phyloP scores from a whole-genome alignment of 1,140 invertebrate species.

The Lanistes nyassanus region DNA sequence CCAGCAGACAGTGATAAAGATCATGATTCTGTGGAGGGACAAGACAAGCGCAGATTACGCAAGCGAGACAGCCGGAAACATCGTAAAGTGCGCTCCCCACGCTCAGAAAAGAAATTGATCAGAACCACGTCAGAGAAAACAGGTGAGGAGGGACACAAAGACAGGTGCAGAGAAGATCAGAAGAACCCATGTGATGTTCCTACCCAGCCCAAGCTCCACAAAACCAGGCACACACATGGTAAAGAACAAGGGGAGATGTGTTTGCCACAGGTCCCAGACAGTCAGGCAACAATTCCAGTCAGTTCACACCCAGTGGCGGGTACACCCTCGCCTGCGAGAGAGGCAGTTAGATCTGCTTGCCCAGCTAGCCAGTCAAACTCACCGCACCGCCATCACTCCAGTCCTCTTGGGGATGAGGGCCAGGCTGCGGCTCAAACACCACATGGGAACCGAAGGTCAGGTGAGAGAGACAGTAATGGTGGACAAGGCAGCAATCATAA shows the following conservation, averaged over 20 bases:
- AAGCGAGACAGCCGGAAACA: conserved; percentile 33
- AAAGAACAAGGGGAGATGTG: conserved; percentile 26
- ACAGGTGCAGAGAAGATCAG: conserved; percentile 27
- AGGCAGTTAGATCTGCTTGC: no score
- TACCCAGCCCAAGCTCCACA: conserved; percentile 47
- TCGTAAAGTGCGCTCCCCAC: conserved; percentile 42
- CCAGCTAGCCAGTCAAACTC: no score
- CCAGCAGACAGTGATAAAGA: conserved; percentile 48
- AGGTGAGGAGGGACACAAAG: conserved; percentile 25
- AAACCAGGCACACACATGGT: conserved; percentile 31
- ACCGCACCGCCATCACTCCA: no score
- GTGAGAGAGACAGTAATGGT: no score
- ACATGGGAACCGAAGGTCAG: no score
- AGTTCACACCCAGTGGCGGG: not conserved
- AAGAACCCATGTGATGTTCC: conserved; percentile 30
- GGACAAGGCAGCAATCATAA: no score
- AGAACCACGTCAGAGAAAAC: conserved; percentile 16
- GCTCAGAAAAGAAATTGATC: conserved; percentile 24
- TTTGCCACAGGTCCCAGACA: not conserved
- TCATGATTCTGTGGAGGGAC: conserved; percentile 41
- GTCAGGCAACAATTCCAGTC: no score
- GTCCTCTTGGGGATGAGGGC: no score
- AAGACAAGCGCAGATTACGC: conserved; percentile 32
- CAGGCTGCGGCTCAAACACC: no score
- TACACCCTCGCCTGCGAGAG: no score